Base-by-base conservation (phyloP, 2,113 vertebrate species). In the Mesembrinibis cayennensis region DNA sequence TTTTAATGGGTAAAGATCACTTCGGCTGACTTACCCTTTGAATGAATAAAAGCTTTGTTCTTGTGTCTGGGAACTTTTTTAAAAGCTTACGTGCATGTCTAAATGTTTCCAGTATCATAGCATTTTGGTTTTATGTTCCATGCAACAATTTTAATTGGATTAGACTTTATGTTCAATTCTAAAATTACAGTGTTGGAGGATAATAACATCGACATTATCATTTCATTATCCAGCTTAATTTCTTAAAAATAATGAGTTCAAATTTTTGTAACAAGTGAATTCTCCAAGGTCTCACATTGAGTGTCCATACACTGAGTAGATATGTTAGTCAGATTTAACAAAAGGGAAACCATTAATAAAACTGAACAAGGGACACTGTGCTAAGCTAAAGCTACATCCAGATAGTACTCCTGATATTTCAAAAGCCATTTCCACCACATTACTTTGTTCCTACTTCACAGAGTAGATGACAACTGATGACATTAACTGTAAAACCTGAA, bases 31-130 rank as follows among this genome's bases (percentile, higher is more conserved):
- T 95, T 88, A 82, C 30, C 16, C 90, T 95, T 94, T 87, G 84
- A 96, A 97, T 76, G 63, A 69, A 93, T 89, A 89, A 96, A 94
- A 96, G 77, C 49, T 91, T 96, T 92, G 85, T 94, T 98, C 95
- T 90, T 87, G n/a, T 65, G 42, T 30, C 94, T 88, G 55, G 38
- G 22, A 95, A 92, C 67, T 87, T 93, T 94, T 87, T 87, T 7
- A 86, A 94, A 96, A 94, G 72, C 79, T 89, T 94, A 69, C 78
- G 32, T 74, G 53, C 71, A 91, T 92, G 95, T 97, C 85, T 93
- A 88, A 89, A 77, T 88, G 58, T 90, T 95, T 67, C 65, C 87
- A 72, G 52, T 73, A 71, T 80, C 73, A 53, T 16, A 52, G 95
- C 36, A 94, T 90, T 89, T 96, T 70, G 36, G 32, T 53, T 96